Conservation (phyloP, 2,797 vertebrate genomes). For the Octomys mimax region DNA sequence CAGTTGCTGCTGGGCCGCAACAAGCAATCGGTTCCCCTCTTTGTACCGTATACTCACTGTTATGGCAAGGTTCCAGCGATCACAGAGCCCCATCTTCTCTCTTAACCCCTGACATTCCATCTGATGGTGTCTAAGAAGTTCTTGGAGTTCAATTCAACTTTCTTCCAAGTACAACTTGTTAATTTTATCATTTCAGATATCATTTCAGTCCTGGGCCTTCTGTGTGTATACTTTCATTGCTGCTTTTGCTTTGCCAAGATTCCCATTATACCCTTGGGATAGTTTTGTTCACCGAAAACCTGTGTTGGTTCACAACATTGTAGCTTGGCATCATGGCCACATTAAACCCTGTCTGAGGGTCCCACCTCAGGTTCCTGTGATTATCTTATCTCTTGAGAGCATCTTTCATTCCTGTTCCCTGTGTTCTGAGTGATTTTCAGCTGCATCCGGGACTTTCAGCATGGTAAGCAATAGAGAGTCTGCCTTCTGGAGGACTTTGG, state of each 20-base stretch:
- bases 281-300: background rate
- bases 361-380: rapidly evolving
- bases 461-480: rapidly evolving
- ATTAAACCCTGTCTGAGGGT: background rate
- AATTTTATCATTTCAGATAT: background rate
- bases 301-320: background rate
- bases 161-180: background rate
- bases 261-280: background rate
- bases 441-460: background rate
- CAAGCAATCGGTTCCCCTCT: background rate
- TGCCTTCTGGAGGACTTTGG: rapidly evolving
- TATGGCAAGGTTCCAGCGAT: rapidly evolving
- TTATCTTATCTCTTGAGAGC: background rate
- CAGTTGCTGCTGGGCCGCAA: rapidly evolving
- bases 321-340: rapidly evolving
- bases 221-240: rapidly evolving
- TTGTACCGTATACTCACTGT: rapidly evolving
- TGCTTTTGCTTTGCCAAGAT: background rate
- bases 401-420: too few relatives aligned
- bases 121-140: rapidly evolving
- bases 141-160: background rate
- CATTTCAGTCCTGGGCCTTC: background rate
- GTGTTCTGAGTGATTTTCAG: rapidly evolving
- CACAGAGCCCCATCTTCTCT: rapidly evolving
- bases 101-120: background rate